phyloP scores from a whole-genome alignment of 35 echinoderm and acorn worm species.

The Eucidaris tribuloides region DNA sequence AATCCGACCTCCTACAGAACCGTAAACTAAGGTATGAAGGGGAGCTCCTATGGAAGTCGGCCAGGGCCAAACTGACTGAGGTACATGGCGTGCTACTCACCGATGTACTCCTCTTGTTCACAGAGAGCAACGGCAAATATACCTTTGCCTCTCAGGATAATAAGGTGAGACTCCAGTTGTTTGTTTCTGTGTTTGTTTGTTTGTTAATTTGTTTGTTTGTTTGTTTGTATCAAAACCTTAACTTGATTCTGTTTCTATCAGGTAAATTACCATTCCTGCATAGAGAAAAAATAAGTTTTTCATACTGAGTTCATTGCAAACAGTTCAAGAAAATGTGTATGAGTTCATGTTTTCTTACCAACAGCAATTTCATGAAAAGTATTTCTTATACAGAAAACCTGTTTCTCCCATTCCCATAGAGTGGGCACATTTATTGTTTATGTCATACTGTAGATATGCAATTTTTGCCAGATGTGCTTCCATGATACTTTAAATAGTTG shows the following conservation, averaged over 20 bases:
- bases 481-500: too few species aligned
- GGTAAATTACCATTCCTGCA: not conserved
- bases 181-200: not conserved
- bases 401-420: too few species aligned
- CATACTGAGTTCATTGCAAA: too few species aligned
- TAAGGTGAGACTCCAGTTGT: slow-evolving; percentile 54
- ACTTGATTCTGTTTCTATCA: not conserved
- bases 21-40: slow-evolving; percentile 93
- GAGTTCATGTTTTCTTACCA: too few species aligned
- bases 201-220: not conserved
- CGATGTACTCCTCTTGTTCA: slow-evolving; percentile 76
- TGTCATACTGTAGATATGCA: too few species aligned
- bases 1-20: slow-evolving; percentile 86
- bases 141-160: slow-evolving; percentile 89
- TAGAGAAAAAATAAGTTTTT: too few species aligned
- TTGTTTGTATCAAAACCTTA: not conserved
- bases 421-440: too few species aligned
- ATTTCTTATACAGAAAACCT: too few species aligned
- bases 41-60: slow-evolving; percentile 79
- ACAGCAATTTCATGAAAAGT: too few species aligned
- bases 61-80: slow-evolving; percentile 83
- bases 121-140: slow-evolving; percentile 88
- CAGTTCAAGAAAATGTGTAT: too few species aligned
- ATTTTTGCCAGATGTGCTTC: too few species aligned
- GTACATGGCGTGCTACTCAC: slow-evolving; percentile 75